Evolutionary conservation across 2,888 invertebrate genomes (phyloP).

Genomic region (Volucella inflata): DNA sequence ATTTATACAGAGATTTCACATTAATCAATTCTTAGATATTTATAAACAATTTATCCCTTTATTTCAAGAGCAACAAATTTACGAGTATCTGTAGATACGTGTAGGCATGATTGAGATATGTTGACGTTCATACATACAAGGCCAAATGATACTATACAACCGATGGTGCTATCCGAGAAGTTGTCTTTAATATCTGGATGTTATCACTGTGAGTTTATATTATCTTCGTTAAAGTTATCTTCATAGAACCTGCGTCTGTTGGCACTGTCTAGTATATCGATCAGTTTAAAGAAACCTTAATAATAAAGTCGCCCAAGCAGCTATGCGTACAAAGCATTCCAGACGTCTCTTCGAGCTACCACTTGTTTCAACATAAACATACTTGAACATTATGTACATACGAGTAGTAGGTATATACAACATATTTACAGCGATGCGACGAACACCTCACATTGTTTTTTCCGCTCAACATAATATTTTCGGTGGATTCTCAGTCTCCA

Average conservation of each 20-base stretch:
- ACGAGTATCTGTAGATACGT: too few relatives aligned
- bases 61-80: too few relatives aligned
- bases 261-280: background rate
- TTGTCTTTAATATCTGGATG: background rate
- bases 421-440: background rate
- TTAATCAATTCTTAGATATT: too few relatives aligned
- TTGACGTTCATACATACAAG: constrained; percentile 20
- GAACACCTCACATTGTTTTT: constrained; percentile 26
- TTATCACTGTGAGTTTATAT: constrained; percentile 7
- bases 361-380: constrained; percentile 6
- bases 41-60: too few relatives aligned
- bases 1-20: too few relatives aligned
- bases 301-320: constrained; percentile 26
- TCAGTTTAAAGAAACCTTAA: constrained; percentile 37
- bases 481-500: constrained; percentile 26
- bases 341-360: constrained; percentile 10
- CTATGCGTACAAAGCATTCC: constrained; percentile 8
- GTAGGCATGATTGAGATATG: background rate
- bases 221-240: constrained; percentile 14
- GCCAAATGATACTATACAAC: constrained; percentile 25
- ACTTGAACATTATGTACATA: too few relatives aligned
- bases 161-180: constrained; percentile 12
- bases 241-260: constrained; percentile 11
- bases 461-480: constrained; percentile 19
- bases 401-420: background rate